Percentiles rank a stretch among this genome's conserved stretches.
phyloP scores from a whole-genome alignment of 37 sponge, comb jelly and placozoan species.

The Beroe forskalii region DNA sequence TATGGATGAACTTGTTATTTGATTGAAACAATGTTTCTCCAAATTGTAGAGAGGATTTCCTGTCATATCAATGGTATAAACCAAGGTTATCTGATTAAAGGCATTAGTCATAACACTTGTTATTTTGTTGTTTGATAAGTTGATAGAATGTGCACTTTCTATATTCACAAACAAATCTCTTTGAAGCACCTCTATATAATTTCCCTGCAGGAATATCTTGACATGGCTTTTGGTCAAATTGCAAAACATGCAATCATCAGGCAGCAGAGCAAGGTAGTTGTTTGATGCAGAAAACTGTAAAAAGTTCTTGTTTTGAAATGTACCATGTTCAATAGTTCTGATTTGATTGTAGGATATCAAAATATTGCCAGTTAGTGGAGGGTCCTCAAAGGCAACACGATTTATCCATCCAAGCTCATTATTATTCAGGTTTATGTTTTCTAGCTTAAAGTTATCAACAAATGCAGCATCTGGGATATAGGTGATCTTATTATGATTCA shows the following conservation, averaged over 20 bases:
- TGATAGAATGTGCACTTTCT: neutral
- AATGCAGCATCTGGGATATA: slow-evolving; percentile 19
- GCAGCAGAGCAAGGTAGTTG: slow-evolving; percentile 1
- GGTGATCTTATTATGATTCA: neutral
- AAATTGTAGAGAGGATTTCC: neutral
- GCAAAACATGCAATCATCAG: slow-evolving; percentile 51
- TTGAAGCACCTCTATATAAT: neutral
- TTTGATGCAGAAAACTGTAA: neutral
- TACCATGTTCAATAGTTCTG: slow-evolving; percentile 34
- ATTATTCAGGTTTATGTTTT: neutral
- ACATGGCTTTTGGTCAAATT: neutral
- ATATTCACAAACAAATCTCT: neutral
- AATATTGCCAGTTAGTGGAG: slow-evolving; percentile 9
- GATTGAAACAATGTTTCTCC: neutral
- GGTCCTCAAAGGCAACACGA: neutral
- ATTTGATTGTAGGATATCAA: neutral
- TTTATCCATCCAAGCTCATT: slow-evolving; percentile 2
- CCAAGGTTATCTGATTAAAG: neutral
- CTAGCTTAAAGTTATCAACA: neutral
- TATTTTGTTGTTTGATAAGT: slow-evolving; percentile 21
- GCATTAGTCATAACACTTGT: neutral
- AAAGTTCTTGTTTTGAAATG: slow-evolving; percentile 19
- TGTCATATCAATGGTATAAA: neutral
- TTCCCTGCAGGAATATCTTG: neutral
- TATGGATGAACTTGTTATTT: neutral